These are phyloP conservation scores for Pempheris klunzingeri DNA, from an alignment of 2,797 vertebrate species.

Conservation along the genomic window DNA sequence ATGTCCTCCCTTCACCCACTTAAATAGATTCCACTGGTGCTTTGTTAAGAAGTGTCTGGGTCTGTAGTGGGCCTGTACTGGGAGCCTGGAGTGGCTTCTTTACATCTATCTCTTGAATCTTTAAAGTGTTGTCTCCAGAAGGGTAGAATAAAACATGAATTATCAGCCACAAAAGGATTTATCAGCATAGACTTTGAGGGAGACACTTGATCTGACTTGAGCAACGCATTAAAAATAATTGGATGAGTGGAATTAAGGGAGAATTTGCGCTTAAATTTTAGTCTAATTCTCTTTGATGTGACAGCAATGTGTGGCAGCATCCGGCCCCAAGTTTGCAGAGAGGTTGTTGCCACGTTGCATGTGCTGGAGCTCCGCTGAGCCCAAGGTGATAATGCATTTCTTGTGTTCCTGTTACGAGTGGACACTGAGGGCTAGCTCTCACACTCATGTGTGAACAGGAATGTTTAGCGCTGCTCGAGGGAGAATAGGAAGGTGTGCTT, in stretches of 20 bases:
- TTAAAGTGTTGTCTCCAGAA: constrained; percentile 66
- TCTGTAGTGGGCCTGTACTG: constrained; percentile 45
- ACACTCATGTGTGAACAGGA: constrained; percentile 68
- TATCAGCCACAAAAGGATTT: constrained; percentile 56
- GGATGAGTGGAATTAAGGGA: constrained; percentile 61
- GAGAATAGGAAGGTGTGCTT: constrained; percentile 21
- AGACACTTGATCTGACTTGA: constrained; percentile 49
- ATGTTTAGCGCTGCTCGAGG: constrained; percentile 63
- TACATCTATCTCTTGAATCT: constrained; percentile 66
- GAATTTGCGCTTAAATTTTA: constrained; percentile 67
- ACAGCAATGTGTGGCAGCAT: constrained; percentile 44
- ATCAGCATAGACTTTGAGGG: constrained; percentile 40
- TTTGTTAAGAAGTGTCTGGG: constrained; percentile 52
- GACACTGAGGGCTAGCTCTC: constrained; percentile 65
- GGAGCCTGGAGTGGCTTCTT: constrained; percentile 53
- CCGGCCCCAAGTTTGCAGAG: constrained; percentile 41
- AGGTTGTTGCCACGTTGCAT: constrained; percentile 45
- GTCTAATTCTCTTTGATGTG: constrained; percentile 67
- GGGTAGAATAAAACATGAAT: constrained; percentile 71
- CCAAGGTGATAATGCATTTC: constrained; percentile 80
- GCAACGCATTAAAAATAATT: constrained; percentile 70
- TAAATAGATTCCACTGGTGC: constrained; percentile 60
- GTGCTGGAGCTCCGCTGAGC: constrained; percentile 45
- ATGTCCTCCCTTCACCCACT: constrained; percentile 59
- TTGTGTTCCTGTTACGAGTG: constrained; percentile 78